A percentile compares a stretch with the other conserved stretches of the same genome.
Conservation (phyloP, 1,140 invertebrate genomes). For the Physella acuta region DNA sequence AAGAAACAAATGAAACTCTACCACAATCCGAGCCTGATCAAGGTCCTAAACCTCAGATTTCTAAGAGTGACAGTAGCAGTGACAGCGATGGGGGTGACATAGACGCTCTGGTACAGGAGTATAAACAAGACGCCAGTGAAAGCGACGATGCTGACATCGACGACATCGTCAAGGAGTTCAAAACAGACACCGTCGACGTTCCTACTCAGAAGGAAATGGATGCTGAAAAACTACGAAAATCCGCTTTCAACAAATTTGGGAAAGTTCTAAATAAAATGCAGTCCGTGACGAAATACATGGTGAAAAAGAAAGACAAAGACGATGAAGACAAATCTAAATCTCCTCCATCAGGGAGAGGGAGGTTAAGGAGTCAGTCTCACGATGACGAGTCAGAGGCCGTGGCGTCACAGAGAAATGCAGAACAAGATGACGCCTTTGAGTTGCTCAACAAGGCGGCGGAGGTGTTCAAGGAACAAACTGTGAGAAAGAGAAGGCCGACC, state of each 20-base stretch:
- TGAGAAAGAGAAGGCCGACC: background rate
- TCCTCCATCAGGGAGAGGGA: background rate
- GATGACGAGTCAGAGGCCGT: background rate
- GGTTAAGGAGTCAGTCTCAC: background rate
- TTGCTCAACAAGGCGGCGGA: constrained; percentile 19
- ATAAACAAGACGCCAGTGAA: background rate
- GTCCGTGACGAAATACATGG: constrained; percentile 22
- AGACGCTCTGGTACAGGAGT: constrained; percentile 20
- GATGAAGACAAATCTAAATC: background rate
- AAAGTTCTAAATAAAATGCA: constrained; percentile 21
- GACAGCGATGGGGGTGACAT: constrained; percentile 26
- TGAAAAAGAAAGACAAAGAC: constrained; percentile 17
- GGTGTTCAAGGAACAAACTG: constrained; percentile 18
- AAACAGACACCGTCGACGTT: constrained; percentile 1
- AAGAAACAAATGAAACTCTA: background rate
- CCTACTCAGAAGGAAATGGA: background rate
- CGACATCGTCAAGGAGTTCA: constrained; percentile 10
- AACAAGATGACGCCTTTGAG: constrained; percentile 4
- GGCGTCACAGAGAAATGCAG: background rate
- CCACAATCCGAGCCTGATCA: background rate
- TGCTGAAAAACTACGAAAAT: background rate
- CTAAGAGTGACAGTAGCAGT: constrained; percentile 4
- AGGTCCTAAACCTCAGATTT: background rate
- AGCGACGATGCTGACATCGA: constrained; percentile 12
- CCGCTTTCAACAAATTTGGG: constrained; percentile 15